These are phyloP conservation scores for Galeopterus variegatus DNA, from an alignment of 2,113 vertebrate species.

Conservation along the genomic window DNA sequence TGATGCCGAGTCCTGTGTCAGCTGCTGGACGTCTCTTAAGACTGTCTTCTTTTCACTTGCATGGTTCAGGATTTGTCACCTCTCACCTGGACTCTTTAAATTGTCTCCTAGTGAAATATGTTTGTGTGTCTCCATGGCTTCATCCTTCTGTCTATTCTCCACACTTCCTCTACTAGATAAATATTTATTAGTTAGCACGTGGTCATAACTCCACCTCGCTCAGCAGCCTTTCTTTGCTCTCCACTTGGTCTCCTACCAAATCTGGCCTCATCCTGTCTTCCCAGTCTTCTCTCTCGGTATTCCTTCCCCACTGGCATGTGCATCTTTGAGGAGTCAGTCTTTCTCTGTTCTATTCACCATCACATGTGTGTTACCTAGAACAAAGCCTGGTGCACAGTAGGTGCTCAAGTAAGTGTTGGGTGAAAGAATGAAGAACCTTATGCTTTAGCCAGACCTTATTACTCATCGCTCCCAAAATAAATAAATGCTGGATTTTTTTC, in stretches of 20 bases:
- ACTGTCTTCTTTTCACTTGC: neutral
- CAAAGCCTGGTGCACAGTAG: neutral
- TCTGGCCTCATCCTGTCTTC: neutral
- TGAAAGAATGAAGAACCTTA: slow-evolving; percentile 50
- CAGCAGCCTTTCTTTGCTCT: neutral
- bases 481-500: neutral
- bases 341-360: neutral
- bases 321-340: neutral
- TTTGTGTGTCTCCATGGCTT: neutral
- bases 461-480: neutral
- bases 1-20: neutral
- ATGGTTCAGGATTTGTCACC: neutral
- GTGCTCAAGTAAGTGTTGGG: neutral
- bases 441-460: neutral
- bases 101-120: neutral
- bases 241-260: neutral
- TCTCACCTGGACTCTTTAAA: neutral
- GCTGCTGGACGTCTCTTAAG: neutral
- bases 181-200: neutral
- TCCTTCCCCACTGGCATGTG: neutral
- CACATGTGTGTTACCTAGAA: neutral
- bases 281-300: neutral
- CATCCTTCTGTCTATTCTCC: neutral
- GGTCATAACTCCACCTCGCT: neutral
- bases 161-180: neutral